Percentiles rank a stretch among this genome's conserved stretches.
These are phyloP conservation scores for Dermatemys mawii DNA, from an alignment of 2,113 vertebrate species.

Conservation along the genomic window DNA sequence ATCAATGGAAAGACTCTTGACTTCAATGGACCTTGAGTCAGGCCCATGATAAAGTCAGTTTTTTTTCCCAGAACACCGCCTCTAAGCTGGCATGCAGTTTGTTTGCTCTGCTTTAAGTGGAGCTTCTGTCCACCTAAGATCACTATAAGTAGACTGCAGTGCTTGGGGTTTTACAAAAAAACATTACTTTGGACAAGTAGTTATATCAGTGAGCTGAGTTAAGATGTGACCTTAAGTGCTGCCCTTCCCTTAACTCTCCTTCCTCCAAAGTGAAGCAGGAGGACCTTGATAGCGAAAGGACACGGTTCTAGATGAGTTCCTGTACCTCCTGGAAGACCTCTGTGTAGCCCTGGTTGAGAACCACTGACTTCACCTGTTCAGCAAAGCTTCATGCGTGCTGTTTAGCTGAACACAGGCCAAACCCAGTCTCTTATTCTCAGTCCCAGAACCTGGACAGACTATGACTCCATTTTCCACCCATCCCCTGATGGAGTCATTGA, in stretches of 20 bases:
- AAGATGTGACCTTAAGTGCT: not conserved
- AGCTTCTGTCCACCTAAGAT: not conserved
- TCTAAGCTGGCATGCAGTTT: not conserved
- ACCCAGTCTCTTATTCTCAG: not conserved
- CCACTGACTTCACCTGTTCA: not conserved
- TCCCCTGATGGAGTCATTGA: not conserved
- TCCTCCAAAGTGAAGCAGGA: not conserved
- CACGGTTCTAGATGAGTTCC: not conserved
- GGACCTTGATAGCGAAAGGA: not conserved
- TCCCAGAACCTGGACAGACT: not conserved
- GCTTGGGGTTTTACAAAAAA: not conserved
- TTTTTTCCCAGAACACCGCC: not conserved
- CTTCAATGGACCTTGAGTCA: not conserved
- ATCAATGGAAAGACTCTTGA: not conserved
- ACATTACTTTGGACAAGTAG: not conserved
- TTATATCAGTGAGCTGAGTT: not conserved
- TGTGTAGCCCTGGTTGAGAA: too few species aligned
- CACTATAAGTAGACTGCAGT: not conserved
- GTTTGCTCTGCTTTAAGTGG: not conserved
- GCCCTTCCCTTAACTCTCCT: not conserved
- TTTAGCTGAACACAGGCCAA: rapidly evolving
- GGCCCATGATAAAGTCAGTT: not conserved
- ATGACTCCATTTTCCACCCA: not conserved
- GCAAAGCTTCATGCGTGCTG: not conserved
- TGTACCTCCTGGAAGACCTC: too few species aligned